Evolutionary conservation across 2,797 vertebrate genomes (phyloP).

Genomic region (Phyllotis vaccarum): DNA sequence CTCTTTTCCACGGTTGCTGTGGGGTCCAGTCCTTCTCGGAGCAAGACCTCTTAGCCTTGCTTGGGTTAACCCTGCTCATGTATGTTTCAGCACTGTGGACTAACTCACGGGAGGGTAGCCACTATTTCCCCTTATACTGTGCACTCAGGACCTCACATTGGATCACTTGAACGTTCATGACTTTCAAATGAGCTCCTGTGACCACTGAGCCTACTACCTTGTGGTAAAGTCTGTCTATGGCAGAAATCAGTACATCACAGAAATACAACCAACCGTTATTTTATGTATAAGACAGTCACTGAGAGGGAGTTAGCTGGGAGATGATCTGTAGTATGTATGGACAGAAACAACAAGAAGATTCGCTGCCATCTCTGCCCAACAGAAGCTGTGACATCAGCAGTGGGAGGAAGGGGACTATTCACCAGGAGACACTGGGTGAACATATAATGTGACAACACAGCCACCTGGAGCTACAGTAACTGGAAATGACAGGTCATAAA

Average conservation of each 20-base stretch:
- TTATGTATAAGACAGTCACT: slow-evolving; percentile 10
- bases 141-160: neutral
- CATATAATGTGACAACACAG: neutral
- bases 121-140: too few species aligned
- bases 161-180: neutral
- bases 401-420: neutral
- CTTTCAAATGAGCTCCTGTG: neutral
- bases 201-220: neutral
- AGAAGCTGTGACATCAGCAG: neutral
- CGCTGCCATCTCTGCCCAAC: neutral
- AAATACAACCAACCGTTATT: neutral
- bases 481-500: neutral
- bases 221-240: neutral
- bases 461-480: neutral
- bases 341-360: slow-evolving; percentile 24
- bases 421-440: neutral
- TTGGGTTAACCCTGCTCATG: neutral
- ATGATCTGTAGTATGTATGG: neutral
- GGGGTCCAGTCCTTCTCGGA: neutral
- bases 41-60: neutral
- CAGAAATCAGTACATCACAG: neutral
- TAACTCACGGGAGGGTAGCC: neutral
- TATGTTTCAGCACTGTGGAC: too few species aligned
- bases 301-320: neutral
- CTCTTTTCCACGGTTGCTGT: neutral